Conservation (phyloP, 2,797 vertebrate genomes). For the Microctenopoma lineatum region DNA sequence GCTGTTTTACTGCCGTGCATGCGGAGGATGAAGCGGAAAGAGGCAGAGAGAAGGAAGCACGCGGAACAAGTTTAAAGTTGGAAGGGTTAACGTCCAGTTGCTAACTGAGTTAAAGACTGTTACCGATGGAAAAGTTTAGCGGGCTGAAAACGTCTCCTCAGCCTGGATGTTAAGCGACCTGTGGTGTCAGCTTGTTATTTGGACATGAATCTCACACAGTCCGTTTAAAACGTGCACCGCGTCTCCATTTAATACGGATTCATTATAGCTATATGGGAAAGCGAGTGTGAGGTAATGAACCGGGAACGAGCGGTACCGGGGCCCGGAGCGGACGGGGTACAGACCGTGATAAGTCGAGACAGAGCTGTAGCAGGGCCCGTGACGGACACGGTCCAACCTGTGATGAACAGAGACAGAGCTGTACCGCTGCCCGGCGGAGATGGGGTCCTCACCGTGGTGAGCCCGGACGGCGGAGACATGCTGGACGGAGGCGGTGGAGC, state of each 20-base stretch:
- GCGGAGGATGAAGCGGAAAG: slow-evolving; percentile 30
- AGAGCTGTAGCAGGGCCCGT: slow-evolving; percentile 80
- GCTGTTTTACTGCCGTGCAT: slow-evolving; percentile 13
- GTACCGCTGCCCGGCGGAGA: slow-evolving; percentile 72
- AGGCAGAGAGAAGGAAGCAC: slow-evolving; percentile 7
- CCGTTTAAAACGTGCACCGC: slow-evolving; percentile 10
- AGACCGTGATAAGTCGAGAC: slow-evolving; percentile 86
- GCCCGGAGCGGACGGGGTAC: slow-evolving; percentile 64
- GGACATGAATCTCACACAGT: slow-evolving; percentile 17
- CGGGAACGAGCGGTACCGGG: slow-evolving; percentile 87
- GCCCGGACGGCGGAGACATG: slow-evolving; percentile 84
- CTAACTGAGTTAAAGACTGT: not conserved
- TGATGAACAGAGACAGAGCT: slow-evolving; percentile 88
- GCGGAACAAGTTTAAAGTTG: slow-evolving; percentile 42
- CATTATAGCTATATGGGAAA: slow-evolving; percentile 61
- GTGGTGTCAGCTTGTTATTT: slow-evolving; percentile 11
- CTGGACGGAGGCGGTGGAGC: slow-evolving; percentile 67
- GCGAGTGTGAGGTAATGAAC: slow-evolving; percentile 85
- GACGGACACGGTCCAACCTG: slow-evolving; percentile 65
- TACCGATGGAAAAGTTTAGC: slow-evolving; percentile 49
- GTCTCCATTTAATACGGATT: slow-evolving; percentile 26
- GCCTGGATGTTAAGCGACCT: slow-evolving; percentile 34
- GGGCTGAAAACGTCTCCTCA: slow-evolving; percentile 6
- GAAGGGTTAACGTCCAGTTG: slow-evolving; percentile 15
- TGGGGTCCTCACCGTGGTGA: slow-evolving; percentile 77